phyloP scores from a whole-genome alignment of 2,888 invertebrate species.

The Baronia brevicornis region DNA sequence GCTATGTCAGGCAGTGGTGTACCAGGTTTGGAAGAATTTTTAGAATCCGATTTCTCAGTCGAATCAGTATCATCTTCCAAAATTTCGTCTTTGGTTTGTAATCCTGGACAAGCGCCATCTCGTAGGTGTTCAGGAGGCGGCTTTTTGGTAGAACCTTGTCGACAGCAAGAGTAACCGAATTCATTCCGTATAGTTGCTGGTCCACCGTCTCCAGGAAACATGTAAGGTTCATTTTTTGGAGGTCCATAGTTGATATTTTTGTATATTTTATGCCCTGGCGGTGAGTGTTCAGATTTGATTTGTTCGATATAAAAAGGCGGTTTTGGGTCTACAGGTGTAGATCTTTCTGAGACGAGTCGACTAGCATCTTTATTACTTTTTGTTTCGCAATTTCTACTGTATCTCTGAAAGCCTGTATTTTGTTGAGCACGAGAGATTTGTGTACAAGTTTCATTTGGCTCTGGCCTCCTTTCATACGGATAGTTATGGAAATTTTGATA shows the following conservation, averaged over 20 bases:
- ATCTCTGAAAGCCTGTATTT: conserved; percentile 61
- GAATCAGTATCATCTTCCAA: conserved; percentile 74
- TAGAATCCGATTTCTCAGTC: conserved; percentile 58
- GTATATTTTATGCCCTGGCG: conserved; percentile 70
- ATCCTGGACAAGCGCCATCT: conserved; percentile 82
- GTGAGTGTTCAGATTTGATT: conserved; percentile 71
- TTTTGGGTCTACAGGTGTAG: conserved; percentile 38
- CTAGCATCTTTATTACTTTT: conserved; percentile 38
- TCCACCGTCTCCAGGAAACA: conserved; percentile 82
- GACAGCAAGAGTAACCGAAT: conserved; percentile 82
- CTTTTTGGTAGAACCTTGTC: conserved; percentile 82
- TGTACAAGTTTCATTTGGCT: conserved; percentile 36
- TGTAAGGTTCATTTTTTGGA: conserved; percentile 67
- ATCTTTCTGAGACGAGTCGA: conserved; percentile 29
- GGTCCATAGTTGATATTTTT: conserved; percentile 61
- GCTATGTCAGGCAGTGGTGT: conserved; percentile 59
- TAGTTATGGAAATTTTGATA: conserved; percentile 55
- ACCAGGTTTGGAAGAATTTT: conserved; percentile 58
- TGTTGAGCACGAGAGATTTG: conserved; percentile 50
- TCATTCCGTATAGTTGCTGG: conserved; percentile 77
- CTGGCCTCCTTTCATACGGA: conserved; percentile 46
- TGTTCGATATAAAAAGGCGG: conserved; percentile 69
- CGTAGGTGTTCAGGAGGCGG: conserved; percentile 83
- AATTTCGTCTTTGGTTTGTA: conserved; percentile 83
- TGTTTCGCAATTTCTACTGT: conserved; percentile 44